phyloP scores from a whole-genome alignment of 2,888 invertebrate genomes.

The Penaeus monodon region DNA sequence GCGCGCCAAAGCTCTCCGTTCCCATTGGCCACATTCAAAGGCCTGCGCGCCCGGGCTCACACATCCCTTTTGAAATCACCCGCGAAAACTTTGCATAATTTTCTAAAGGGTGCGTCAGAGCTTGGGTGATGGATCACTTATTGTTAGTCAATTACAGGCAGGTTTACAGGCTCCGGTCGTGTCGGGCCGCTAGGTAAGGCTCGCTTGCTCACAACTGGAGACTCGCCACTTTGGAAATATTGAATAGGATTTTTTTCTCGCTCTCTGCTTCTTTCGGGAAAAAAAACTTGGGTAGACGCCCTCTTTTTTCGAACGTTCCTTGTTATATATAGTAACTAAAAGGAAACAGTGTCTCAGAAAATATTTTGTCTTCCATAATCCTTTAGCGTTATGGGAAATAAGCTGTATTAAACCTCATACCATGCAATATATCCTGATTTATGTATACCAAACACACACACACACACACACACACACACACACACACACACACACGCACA shows the following conservation, averaged over 20 bases:
- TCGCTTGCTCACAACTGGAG: background rate
- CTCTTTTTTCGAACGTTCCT: too few relatives aligned
- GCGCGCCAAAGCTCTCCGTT: background rate
- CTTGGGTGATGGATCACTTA: slow-evolving; percentile 56
- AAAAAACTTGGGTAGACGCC: too few relatives aligned
- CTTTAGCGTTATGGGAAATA: too few relatives aligned
- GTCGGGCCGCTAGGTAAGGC: slow-evolving; percentile 22
- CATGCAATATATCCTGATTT: too few relatives aligned
- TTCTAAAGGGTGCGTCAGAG: slow-evolving; percentile 57
- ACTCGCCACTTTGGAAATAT: background rate
- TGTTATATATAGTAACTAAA: too few relatives aligned
- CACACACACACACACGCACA: too few relatives aligned
- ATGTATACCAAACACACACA: too few relatives aligned
- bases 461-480: too few relatives aligned
- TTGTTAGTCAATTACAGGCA: slow-evolving; percentile 58
- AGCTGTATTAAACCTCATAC: too few relatives aligned
- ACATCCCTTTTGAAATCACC: slow-evolving; percentile 42
- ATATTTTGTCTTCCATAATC: too few relatives aligned
- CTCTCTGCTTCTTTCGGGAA: background rate
- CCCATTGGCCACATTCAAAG: slow-evolving; percentile 12
- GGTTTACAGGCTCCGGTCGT: slow-evolving; percentile 48
- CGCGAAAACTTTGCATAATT: slow-evolving; percentile 59
- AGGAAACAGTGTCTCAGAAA: too few relatives aligned
- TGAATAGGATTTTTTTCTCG: background rate
- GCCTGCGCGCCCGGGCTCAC: slow-evolving; percentile 29